Conservation (phyloP, 2,888 invertebrate species). For the Perithous albicinctus region DNA sequence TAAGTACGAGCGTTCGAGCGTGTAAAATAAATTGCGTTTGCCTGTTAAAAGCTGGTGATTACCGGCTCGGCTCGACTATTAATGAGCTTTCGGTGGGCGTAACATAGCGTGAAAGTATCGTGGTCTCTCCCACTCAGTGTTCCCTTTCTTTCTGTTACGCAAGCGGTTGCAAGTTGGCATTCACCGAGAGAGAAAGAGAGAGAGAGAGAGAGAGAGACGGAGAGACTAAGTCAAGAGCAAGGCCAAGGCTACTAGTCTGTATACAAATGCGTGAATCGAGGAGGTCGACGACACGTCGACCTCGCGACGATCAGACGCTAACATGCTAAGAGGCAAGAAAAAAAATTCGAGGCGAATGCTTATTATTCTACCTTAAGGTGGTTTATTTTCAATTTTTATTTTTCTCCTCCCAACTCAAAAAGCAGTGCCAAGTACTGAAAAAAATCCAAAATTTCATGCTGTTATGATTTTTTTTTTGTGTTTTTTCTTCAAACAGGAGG, state of each 20-base stretch:
- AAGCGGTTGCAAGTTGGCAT: slow-evolving; percentile 49
- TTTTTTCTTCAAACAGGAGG: too few relatives aligned
- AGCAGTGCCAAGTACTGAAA: too few relatives aligned
- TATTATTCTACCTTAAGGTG: too few relatives aligned
- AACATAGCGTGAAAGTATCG: slow-evolving; percentile 20
- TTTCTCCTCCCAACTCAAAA: too few relatives aligned
- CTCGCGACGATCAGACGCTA: background rate
- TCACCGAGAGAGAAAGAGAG: slow-evolving; percentile 49
- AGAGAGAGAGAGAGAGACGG: slow-evolving; percentile 56
- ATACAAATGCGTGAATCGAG: background rate
- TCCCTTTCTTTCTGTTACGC: slow-evolving; percentile 37
- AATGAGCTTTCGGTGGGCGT: background rate
- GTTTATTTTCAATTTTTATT: too few relatives aligned
- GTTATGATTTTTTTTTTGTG: too few relatives aligned
- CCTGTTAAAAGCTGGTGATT: background rate
- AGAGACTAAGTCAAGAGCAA: slow-evolving; percentile 53
- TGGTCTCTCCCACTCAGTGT: background rate
- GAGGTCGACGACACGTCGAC: slow-evolving; percentile 36
- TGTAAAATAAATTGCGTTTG: background rate
- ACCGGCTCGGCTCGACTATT: background rate
- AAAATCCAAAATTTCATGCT: too few relatives aligned
- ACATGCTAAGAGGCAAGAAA: background rate
- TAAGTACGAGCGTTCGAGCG: background rate
- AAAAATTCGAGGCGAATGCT: background rate
- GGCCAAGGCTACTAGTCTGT: slow-evolving; percentile 74